Conservation (phyloP, 2,113 vertebrate genomes). For the Phocoena sinus region DNA sequence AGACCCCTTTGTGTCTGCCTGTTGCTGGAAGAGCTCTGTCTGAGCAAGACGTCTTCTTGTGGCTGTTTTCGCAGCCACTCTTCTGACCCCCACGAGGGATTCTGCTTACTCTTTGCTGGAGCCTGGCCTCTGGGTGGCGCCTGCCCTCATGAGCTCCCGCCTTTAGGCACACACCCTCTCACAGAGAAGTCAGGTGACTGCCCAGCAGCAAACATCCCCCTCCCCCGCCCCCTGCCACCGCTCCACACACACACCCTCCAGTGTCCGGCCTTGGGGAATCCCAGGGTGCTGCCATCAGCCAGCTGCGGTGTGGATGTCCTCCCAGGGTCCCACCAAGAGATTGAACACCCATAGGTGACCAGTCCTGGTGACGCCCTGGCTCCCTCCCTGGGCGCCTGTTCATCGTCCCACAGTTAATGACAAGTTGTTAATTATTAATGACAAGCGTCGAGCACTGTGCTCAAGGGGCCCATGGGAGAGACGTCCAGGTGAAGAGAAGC, state of each 20-base stretch:
- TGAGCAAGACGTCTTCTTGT: rapidly evolving
- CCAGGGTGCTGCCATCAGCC: rapidly evolving
- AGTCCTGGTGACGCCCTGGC: neutral
- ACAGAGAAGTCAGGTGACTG: neutral
- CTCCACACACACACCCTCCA: neutral
- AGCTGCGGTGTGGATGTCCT: rapidly evolving
- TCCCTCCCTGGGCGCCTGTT: neutral
- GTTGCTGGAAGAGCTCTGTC: rapidly evolving
- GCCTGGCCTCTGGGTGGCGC: neutral
- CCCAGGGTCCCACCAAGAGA: neutral
- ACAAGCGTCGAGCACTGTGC: rapidly evolving
- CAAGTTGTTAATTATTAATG: too few relatives aligned
- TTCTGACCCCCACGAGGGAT: neutral
- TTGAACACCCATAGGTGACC: rapidly evolving
- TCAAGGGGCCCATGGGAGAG: rapidly evolving
- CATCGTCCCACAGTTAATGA: rapidly evolving
- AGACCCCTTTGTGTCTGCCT: rapidly evolving
- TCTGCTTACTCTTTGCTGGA: neutral
- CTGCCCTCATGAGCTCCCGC: rapidly evolving
- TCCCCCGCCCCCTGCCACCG: rapidly evolving
- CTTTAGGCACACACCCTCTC: neutral
- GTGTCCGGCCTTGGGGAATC: neutral
- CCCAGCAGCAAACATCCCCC: rapidly evolving
- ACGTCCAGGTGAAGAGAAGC: neutral
- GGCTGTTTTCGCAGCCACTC: too few relatives aligned